Base-by-base conservation (phyloP, 53 echinoderm and acorn worm species). In the Holothuria scabra region DNA sequence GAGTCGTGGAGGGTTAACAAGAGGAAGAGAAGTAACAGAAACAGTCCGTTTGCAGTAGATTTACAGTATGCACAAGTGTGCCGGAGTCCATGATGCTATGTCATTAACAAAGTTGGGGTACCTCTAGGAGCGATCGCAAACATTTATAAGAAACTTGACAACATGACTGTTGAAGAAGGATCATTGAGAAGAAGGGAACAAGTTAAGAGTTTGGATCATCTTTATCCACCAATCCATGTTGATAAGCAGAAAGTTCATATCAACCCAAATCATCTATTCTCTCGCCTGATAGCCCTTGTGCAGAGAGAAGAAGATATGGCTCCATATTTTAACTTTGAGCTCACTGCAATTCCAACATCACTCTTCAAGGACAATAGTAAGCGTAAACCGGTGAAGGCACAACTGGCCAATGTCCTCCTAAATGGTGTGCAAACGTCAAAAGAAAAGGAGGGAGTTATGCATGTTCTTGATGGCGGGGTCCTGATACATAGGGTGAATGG, bases 1-100 rank as follows among this genome's bases (percentile, higher is more conserved):
- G 60, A 81, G 79, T 30, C 64, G 87, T 67, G 81, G 87, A 26
- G 80, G 87, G 8, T 44, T 87, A 30, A 87, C 87, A 67, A 46
- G 68, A 18, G 81, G 69, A 67, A 49, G 80, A 57, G 80, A 71
- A 26, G 46, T 80, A 31, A 87, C 81, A 31, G 87, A 80, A n/a
- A 60, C 67, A n/a, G 70, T 55, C n/a, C 49, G 70, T 20, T 20
- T 46, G 22, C 32, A 25, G 33, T 86, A 66, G 86, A 30, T 79
- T 21, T 46, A 13, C 37, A 74, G 59, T n/a, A 79, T 78, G 79
- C 86, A 56, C 21, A 41, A 30, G 21, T 86, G 79, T 79, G 79
- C 52, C 1, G 86, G 22, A 46, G 34, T 86, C 6, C 74, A 79
- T 64, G 28, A 62, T 22, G 76, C 86, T 26, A 86, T 76, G 79